phyloP scores from a whole-genome alignment of 2,797 vertebrate genomes.

The Fundulus diaphanus region DNA sequence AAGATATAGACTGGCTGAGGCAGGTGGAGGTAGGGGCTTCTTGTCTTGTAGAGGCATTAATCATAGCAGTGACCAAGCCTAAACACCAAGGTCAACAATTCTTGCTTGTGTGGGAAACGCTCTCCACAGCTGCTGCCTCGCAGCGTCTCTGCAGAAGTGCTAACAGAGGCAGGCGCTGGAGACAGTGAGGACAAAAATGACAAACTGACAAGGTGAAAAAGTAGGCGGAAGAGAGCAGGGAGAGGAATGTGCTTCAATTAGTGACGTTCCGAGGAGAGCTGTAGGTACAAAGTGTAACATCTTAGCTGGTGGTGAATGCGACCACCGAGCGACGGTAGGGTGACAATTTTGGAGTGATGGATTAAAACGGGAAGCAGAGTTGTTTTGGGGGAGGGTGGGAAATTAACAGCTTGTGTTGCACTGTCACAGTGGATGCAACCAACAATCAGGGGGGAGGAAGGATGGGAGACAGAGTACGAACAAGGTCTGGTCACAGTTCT shows the following conservation, averaged over 20 bases:
- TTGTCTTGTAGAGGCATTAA: constrained; percentile 83
- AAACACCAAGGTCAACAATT: constrained; percentile 79
- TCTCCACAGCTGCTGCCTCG: constrained; percentile 60
- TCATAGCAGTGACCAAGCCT: constrained; percentile 69
- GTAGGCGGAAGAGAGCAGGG: constrained; percentile 34
- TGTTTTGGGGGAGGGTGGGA: constrained; percentile 20
- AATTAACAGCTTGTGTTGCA: constrained; percentile 42
- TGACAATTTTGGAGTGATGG: constrained; percentile 72
- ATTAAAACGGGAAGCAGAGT: constrained; percentile 58
- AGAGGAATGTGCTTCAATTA: constrained; percentile 59
- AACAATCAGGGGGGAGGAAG: constrained; percentile 45
- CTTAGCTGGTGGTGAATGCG: constrained; percentile 54
- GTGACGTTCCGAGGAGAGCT: constrained; percentile 47
- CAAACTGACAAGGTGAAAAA: constrained; percentile 60
- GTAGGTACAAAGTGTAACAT: constrained; percentile 55
- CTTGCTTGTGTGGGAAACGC: constrained; percentile 71
- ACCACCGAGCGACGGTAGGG: constrained; percentile 65
- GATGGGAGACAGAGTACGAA: constrained; percentile 42
- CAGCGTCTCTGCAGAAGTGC: constrained; percentile 43
- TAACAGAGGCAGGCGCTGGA: constrained; percentile 49
- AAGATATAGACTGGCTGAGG: constrained; percentile 72
- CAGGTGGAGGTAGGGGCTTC: constrained; percentile 71
- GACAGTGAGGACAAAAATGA: constrained; percentile 46
- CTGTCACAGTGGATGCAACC: constrained; percentile 45
- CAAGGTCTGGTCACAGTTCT: constrained; percentile 56